Percentiles rank a stretch among this genome's conserved stretches.
phyloP scores from a whole-genome alignment of 2,113 vertebrate species.

The Mormoops blainvillei region DNA sequence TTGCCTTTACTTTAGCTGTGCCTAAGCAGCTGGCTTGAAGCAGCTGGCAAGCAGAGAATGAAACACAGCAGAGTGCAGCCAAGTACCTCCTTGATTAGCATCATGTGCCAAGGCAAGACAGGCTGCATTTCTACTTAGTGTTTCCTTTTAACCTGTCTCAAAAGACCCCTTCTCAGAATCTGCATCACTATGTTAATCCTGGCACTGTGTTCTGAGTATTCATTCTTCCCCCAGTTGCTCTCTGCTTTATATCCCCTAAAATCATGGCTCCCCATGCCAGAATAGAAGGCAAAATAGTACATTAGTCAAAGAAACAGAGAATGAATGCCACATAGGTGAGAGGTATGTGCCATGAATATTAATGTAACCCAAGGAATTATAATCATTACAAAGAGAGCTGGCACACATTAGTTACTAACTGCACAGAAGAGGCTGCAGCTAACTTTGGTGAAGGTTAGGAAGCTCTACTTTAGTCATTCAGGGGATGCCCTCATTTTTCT shows the following conservation, averaged over 20 bases:
- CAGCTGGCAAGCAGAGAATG: not conserved
- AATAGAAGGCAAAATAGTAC: slow-evolving; percentile 53
- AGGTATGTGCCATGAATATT: slow-evolving; percentile 23
- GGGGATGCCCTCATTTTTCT: not conserved
- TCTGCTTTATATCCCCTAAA: slow-evolving; percentile 50
- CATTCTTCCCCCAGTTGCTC: slow-evolving; percentile 43
- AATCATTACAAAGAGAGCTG: slow-evolving; percentile 9
- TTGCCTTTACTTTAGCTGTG: slow-evolving; percentile 44
- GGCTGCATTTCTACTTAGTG: not conserved
- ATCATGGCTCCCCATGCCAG: not conserved
- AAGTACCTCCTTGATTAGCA: not conserved
- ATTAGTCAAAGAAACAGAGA: slow-evolving; percentile 50
- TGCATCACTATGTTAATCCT: slow-evolving; percentile 10
- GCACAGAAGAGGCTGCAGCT: not conserved
- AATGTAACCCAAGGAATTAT: not conserved
- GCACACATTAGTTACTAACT: not conserved
- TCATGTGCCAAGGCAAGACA: not conserved
- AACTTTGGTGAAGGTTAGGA: not conserved
- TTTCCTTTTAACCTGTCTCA: not conserved
- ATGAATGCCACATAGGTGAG: not conserved
- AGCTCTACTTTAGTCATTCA: not conserved
- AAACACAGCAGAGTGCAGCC: not conserved
- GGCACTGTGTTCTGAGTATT: slow-evolving; percentile 16
- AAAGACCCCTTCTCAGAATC: slow-evolving; percentile 45
- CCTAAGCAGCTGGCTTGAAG: not conserved